A percentile compares a stretch with the other conserved stretches of the same genome.
Evolutionary conservation across 2,113 vertebrate genomes (phyloP).

Genomic region (Brachypteracias leptosomus): DNA sequence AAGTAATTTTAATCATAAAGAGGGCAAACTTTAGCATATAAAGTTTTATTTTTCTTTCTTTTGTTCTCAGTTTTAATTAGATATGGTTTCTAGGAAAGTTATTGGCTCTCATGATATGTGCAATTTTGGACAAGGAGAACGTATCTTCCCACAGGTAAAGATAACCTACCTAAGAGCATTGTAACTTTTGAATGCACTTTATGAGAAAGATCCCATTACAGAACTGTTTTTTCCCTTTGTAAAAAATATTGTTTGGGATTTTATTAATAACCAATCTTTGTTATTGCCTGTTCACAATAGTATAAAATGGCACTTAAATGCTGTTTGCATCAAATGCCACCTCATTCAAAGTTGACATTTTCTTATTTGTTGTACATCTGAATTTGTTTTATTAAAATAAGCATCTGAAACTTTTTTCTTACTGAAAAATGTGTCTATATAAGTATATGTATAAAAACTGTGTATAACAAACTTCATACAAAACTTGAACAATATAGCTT

Average conservation of each 20-base stretch:
- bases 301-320: not conserved
- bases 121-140: not conserved
- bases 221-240: not conserved
- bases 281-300: not conserved
- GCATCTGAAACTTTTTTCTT: not conserved
- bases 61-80: not conserved
- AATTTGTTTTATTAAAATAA: not conserved
- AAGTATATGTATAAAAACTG: not conserved
- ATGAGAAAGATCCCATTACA: not conserved
- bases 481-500: not conserved
- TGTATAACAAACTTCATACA: not conserved
- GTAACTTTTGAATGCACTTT: not conserved
- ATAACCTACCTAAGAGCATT: not conserved
- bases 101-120: not conserved
- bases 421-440: not conserved
- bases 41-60: not conserved
- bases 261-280: not conserved
- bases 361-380: not conserved
- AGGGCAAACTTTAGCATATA: not conserved
- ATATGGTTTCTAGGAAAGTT: not conserved
- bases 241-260: not conserved
- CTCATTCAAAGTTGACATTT: not conserved
- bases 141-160: not conserved
- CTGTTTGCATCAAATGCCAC: not conserved
- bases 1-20: slow-evolving; percentile 3